These are phyloP conservation scores for Achatina immaculata DNA, from an alignment of 1,140 invertebrate genomes.

Conservation along the genomic window DNA sequence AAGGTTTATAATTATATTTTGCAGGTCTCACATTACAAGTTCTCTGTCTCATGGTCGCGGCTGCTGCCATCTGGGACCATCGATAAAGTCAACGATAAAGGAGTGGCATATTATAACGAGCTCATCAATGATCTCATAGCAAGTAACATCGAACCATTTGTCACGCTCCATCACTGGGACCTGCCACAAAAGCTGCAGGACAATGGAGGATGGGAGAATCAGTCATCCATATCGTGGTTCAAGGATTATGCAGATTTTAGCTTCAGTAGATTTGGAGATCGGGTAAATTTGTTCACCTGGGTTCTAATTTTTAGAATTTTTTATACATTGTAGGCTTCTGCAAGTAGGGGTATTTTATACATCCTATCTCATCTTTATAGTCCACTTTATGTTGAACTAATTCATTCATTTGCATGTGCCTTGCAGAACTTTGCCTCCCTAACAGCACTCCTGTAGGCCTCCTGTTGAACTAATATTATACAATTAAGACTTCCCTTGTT, in stretches of 20 bases:
- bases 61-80: conserved; percentile 57
- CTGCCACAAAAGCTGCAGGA: conserved; percentile 69
- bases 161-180: conserved; percentile 75
- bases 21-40: conserved; percentile 62
- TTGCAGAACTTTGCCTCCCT: too few relatives aligned
- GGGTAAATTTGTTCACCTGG: conserved; percentile 47
- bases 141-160: conserved; percentile 63
- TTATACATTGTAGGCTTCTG: too few relatives aligned
- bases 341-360: not conserved
- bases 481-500: too few relatives aligned
- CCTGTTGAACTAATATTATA: too few relatives aligned
- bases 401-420: too few relatives aligned
- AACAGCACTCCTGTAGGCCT: too few relatives aligned
- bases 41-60: conserved; percentile 65
- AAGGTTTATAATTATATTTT: not conserved
- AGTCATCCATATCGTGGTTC: conserved; percentile 73
- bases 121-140: conserved; percentile 57
- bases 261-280: conserved; percentile 68
- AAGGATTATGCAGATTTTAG: conserved; percentile 70
- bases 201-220: conserved; percentile 74
- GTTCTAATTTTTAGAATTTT: too few relatives aligned
- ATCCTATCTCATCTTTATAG: not conserved
- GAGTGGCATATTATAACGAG: conserved; percentile 60
- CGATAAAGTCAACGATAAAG: conserved; percentile 45
- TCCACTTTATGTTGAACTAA: not conserved